Base-by-base conservation (phyloP, 2,797 vertebrate species). In the Sphenopsis melanotis region DNA sequence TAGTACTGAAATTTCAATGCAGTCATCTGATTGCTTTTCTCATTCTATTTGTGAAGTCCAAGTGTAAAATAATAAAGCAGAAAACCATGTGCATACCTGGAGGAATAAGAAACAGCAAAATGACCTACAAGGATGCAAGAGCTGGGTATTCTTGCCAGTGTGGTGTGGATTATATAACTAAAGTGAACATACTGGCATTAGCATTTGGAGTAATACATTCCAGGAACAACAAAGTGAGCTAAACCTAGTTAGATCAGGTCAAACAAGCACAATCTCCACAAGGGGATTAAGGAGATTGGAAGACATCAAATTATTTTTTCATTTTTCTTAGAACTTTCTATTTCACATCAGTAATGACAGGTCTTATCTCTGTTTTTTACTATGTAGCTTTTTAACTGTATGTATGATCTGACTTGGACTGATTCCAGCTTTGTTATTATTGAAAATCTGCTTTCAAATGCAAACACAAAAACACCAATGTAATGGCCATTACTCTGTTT, bases 271-370 rank as follows among this genome's bases (percentile, higher is more conserved):
- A 92, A 4, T 80, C 56, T 89, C 12, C 81, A 87, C 44, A 85
- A 63, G 18, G 61, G 63, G 90, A 97, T 96, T 95, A 96, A 90
- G 80, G 57, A 79, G 42, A 80, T 59, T 1, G 1, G 89, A 95
- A 93, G 69, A 93, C 91, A 93, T 84, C 41, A 93, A 95, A 95
- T 94, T 89, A 85, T 77, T 92, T 95, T 94, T 90, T 77, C 81
- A 14, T 89, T 95, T 94, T 94, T 90, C 70, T 90, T 89, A 55
- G 60, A 81, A 85, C 64, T 89, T 90, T 74, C 59, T 89, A 36
- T 82, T 85, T 49, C 78, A 93, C 22, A 63, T 71, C 90, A 75
- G 29, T 90, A 96, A 94, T 93, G 83, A 90, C 92, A 89, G 59
- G 92, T 85, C 88, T 93, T 93, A 95, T 95, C 90, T 94, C 81